Evolutionary conservation across 2,888 invertebrate species (phyloP).

Genomic region (Pollenia angustigena): DNA sequence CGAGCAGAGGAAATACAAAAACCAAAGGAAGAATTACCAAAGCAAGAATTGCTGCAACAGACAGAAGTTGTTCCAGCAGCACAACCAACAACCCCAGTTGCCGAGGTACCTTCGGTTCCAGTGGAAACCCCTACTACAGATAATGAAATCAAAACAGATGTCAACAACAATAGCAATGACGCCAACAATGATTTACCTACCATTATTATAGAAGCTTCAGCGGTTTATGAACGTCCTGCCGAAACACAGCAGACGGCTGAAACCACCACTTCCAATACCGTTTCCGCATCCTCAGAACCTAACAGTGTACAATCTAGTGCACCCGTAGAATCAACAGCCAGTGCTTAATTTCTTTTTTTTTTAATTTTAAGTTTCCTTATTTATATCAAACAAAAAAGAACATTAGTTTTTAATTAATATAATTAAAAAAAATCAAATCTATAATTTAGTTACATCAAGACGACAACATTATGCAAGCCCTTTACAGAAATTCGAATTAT

Average conservation of each 20-base stretch:
- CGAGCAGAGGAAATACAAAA: constrained; percentile 11
- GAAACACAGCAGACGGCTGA: constrained; percentile 55
- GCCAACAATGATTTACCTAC: constrained; percentile 75
- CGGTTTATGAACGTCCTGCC: constrained; percentile 76
- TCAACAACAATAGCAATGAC: constrained; percentile 71
- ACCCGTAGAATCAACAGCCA: constrained; percentile 31
- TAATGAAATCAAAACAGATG: constrained; percentile 67
- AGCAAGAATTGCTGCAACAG: constrained; percentile 49
- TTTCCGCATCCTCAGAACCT: constrained; percentile 5
- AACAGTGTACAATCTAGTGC: constrained; percentile 14
- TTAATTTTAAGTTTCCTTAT: constrained; percentile 60
- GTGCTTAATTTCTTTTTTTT: constrained; percentile 40
- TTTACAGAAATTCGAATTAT: background rate
- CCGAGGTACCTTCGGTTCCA: constrained; percentile 1
- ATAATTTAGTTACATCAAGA: constrained; percentile 31
- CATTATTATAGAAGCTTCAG: constrained; percentile 79
- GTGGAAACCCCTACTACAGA: constrained; percentile 37
- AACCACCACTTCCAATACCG: background rate
- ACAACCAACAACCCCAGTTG: constrained; percentile 11
- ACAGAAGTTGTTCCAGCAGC: background rate
- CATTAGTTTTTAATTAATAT: constrained; percentile 54
- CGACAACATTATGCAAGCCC: constrained; percentile 40
- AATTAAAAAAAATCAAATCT: constrained; percentile 11
- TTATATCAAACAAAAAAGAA: constrained; percentile 49
- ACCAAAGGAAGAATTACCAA: constrained; percentile 26